Evolutionary conservation across 1,140 invertebrate genomes (phyloP).

Genomic region (Samia ricini): DNA sequence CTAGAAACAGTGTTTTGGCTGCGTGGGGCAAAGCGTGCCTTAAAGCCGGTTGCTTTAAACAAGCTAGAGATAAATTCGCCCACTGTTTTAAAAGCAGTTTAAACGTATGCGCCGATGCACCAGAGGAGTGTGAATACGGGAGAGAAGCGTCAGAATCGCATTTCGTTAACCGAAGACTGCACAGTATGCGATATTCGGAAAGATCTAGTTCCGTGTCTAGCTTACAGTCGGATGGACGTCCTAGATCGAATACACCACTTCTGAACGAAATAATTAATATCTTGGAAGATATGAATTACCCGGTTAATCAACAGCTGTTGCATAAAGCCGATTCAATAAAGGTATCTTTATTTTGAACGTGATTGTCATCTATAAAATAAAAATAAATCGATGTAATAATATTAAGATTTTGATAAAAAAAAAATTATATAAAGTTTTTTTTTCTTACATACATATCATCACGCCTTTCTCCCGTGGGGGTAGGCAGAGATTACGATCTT

Average conservation of each 20-base stretch:
- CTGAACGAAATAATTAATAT: constrained; percentile 84
- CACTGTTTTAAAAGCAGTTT: constrained; percentile 77
- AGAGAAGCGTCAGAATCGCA: constrained; percentile 57
- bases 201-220: constrained; percentile 51
- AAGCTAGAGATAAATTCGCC: constrained; percentile 84
- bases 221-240: constrained; percentile 69
- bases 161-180: constrained; percentile 46
- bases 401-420: no score
- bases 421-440: no score
- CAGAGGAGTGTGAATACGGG: constrained; percentile 55
- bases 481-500: no score
- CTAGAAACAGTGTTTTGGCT: constrained; percentile 87
- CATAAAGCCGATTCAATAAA: constrained; percentile 69
- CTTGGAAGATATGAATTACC: constrained; percentile 79
- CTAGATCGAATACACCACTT: constrained; percentile 79
- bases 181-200: constrained; percentile 43
- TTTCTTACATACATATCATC: no score
- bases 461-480: no score
- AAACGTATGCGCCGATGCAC: constrained; percentile 46
- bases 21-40: constrained; percentile 92
- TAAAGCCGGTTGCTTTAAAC: constrained; percentile 85
- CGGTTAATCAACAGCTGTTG: constrained; percentile 65
- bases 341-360: constrained; percentile 29
- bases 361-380: neutral
- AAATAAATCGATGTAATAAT: no score